Conservation (phyloP, 1,140 invertebrate species). For the Nylanderia fulva region DNA sequence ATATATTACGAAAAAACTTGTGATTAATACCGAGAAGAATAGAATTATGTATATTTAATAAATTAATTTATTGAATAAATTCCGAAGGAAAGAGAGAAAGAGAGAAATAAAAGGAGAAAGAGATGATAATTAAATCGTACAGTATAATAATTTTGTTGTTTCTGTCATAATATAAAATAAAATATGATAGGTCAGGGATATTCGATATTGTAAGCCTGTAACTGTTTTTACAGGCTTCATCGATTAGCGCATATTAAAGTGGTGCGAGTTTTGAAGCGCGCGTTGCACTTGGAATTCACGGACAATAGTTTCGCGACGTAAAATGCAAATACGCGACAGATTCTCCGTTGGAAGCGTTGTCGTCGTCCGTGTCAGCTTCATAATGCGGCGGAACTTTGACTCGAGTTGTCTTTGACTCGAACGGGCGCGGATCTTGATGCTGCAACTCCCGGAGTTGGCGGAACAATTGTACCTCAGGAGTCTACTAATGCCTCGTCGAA, state of each 20-base stretch:
- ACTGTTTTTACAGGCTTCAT: conserved; percentile 31
- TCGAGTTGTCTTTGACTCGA: conserved; percentile 31
- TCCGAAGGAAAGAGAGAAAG: neutral
- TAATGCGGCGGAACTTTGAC: conserved; percentile 68
- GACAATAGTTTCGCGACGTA: conserved; percentile 64
- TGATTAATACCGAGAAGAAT: neutral
- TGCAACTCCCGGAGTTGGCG: conserved; percentile 41
- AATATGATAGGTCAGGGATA: conserved; percentile 19
- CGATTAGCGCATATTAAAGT: neutral
- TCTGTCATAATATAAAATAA: conserved; percentile 16
- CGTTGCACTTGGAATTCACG: conserved; percentile 29
- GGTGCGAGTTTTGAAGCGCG: conserved; percentile 22
- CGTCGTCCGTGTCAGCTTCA: conserved; percentile 70
- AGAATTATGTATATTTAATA: neutral
- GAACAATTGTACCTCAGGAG: conserved; percentile 53
- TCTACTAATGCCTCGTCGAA: conserved; percentile 55
- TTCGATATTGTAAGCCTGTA: neutral
- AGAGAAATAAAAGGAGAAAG: too few relatives aligned
- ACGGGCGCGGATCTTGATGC: conserved; percentile 67
- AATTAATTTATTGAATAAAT: neutral
- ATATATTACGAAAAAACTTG: neutral
- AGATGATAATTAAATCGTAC: neutral
- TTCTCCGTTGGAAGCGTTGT: conserved; percentile 45
- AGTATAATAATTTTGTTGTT: neutral
- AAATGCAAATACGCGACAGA: conserved; percentile 67